Evolutionary conservation across 1,140 invertebrate genomes (phyloP).

Genomic region (Drosophila arizonae): DNA sequence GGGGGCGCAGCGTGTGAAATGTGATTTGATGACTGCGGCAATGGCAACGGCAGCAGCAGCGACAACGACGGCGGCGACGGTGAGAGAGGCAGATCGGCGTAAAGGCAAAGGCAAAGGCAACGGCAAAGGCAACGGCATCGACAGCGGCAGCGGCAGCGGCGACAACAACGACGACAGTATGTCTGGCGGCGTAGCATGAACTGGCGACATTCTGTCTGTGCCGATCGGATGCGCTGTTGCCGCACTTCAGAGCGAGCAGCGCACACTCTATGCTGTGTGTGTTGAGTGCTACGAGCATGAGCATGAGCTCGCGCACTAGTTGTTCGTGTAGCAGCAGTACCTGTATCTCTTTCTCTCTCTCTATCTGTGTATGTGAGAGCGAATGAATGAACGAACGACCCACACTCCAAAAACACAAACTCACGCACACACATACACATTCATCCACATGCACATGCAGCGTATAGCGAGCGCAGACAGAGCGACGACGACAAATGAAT

Average conservation of each 20-base stretch:
- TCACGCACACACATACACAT: constrained; percentile 61
- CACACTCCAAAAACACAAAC: constrained; percentile 57
- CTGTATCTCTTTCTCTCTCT: constrained; percentile 32
- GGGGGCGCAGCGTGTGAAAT: constrained; percentile 43
- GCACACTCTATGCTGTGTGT: constrained; percentile 52
- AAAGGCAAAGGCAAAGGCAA: constrained; percentile 2
- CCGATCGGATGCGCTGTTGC: constrained; percentile 88
- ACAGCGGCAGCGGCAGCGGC: constrained; percentile 26
- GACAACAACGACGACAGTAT: constrained; percentile 85
- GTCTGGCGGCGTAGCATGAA: constrained; percentile 86
- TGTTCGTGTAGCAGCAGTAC: constrained; percentile 21
- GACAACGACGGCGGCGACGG: constrained; percentile 8
- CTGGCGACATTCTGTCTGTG: constrained; percentile 95
- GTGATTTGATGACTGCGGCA: constrained; percentile 49
- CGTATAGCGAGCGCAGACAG: constrained; percentile 52
- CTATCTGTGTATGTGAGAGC: constrained; percentile 31
- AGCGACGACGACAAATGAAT: constrained; percentile 68
- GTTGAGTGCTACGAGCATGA: constrained; percentile 58
- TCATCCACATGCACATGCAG: not conserved
- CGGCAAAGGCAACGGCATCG: constrained; percentile 9
- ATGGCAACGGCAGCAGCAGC: not conserved
- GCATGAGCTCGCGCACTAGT: constrained; percentile 20
- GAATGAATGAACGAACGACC: constrained; percentile 35
- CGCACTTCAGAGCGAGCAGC: constrained; percentile 83
- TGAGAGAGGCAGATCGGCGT: constrained; percentile 14